These are phyloP conservation scores for Stegastes partitus DNA, from an alignment of 2,113 vertebrate genomes.

Conservation along the genomic window DNA sequence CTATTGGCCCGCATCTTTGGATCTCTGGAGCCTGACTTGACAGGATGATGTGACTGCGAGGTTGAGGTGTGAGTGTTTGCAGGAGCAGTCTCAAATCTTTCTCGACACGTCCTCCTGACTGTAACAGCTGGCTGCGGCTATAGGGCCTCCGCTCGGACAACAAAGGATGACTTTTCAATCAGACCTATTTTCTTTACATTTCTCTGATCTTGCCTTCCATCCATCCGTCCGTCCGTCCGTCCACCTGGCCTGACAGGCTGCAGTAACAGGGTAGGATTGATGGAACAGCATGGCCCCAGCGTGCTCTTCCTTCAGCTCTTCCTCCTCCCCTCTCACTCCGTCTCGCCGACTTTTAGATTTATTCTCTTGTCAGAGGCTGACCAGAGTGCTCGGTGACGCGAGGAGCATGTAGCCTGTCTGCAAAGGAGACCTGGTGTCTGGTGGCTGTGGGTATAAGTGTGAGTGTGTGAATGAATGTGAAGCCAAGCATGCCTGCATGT, in stretches of 20 bases:
- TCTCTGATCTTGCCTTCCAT: conserved; percentile 47
- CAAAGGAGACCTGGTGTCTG: conserved; percentile 57
- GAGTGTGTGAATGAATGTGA: conserved; percentile 39
- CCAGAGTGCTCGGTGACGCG: conserved; percentile 61
- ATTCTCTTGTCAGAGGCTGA: conserved; percentile 78
- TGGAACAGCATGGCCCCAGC: conserved; percentile 55
- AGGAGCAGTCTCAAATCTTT: conserved; percentile 65
- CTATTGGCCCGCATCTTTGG: conserved; percentile 61
- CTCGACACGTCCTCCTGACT: conserved; percentile 65
- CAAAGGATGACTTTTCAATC: conserved; percentile 61
- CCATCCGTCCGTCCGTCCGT: conserved; percentile 47
- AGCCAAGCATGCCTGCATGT: background rate
- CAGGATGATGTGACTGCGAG: conserved; percentile 59
- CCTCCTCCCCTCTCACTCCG: conserved; percentile 11
- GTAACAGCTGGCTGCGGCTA: conserved; percentile 32
- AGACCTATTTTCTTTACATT: conserved; percentile 16
- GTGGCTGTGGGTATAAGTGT: conserved; percentile 35
- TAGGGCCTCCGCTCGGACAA: conserved; percentile 39
- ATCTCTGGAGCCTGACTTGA: conserved; percentile 68
- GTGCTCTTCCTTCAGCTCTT: conserved; percentile 58
- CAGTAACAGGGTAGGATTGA: conserved; percentile 67
- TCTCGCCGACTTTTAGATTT: conserved; percentile 66
- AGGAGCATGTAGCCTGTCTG: conserved; percentile 63
- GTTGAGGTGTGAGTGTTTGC: conserved; percentile 45
- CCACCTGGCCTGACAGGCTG: conserved; percentile 60